phyloP scores from a whole-genome alignment of 2,888 invertebrate genomes.

The Agrochola macilenta region DNA sequence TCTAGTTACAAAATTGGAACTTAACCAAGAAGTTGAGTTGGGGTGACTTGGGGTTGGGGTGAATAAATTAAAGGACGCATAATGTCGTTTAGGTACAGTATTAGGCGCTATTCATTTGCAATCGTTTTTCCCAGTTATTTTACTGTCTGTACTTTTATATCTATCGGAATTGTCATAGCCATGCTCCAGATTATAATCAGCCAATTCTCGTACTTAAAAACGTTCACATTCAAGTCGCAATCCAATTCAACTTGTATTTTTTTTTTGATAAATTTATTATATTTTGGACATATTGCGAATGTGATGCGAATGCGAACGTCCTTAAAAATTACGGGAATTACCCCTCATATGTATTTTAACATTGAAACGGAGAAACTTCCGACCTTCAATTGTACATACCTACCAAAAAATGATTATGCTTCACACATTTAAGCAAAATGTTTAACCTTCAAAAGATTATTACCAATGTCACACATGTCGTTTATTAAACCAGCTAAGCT shows the following conservation, averaged over 20 bases:
- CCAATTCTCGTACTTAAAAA: no score
- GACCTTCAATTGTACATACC: background rate
- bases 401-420: background rate
- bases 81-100: background rate
- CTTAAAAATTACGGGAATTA: no score
- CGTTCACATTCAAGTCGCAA: no score
- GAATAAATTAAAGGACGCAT: background rate
- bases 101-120: background rate
- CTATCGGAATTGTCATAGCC: background rate
- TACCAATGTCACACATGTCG: conserved; percentile 43
- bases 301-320: no score
- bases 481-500: conserved; percentile 13
- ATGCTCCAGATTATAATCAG: no score
- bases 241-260: no score
- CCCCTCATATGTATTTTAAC: background rate
- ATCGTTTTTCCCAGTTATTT: background rate
- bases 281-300: no score
- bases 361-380: background rate
- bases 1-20: conserved; percentile 21
- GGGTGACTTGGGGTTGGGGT: background rate
- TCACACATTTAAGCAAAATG: background rate
- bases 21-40: background rate
- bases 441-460: conserved; percentile 1
- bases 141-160: background rate
- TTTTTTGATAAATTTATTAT: no score